These are phyloP conservation scores for Hemithea aestivaria DNA, from an alignment of 2,888 invertebrate species.

Conservation along the genomic window DNA sequence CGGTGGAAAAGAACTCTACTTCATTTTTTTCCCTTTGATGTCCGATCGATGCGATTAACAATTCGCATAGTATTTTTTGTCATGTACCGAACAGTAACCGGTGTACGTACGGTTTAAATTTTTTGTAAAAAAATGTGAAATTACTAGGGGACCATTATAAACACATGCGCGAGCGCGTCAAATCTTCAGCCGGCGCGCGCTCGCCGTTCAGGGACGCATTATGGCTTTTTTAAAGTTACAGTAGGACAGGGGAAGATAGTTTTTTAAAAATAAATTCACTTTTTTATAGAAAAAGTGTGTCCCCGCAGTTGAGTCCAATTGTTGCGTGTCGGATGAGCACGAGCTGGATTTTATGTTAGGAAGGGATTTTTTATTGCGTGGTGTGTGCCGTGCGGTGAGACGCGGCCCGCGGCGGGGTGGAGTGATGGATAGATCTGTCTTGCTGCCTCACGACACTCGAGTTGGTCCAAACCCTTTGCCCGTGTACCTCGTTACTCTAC, in stretches of 20 bases:
- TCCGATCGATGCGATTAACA: constrained; percentile 61
- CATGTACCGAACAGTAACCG: constrained; percentile 55
- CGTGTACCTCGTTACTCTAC: constrained; percentile 11
- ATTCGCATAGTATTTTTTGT: constrained; percentile 56
- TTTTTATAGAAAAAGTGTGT: constrained; percentile 71
- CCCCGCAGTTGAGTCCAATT: constrained; percentile 72
- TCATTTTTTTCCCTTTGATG: constrained; percentile 47
- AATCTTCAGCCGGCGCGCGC: constrained; percentile 77
- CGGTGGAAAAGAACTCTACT: constrained; percentile 67
- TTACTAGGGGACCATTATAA: constrained; percentile 75
- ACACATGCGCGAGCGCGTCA: constrained; percentile 79
- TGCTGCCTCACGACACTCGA: constrained; percentile 41
- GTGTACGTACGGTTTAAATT: constrained; percentile 64
- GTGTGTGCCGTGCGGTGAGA: constrained; percentile 57
- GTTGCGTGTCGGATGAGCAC: constrained; percentile 79
- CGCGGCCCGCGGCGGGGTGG: constrained; percentile 31
- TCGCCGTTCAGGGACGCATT: constrained; percentile 59
- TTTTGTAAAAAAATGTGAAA: constrained; percentile 66
- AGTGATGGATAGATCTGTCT: constrained; percentile 45
- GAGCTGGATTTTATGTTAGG: constrained; percentile 70
- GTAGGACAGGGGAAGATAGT: constrained; percentile 61
- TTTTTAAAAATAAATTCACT: constrained; percentile 74
- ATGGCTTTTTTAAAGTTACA: constrained; percentile 72
- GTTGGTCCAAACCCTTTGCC: constrained; percentile 45
- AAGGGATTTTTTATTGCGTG: constrained; percentile 73